Conservation (phyloP, 2,797 vertebrate species). For the Halcyon leucocephala region DNA sequence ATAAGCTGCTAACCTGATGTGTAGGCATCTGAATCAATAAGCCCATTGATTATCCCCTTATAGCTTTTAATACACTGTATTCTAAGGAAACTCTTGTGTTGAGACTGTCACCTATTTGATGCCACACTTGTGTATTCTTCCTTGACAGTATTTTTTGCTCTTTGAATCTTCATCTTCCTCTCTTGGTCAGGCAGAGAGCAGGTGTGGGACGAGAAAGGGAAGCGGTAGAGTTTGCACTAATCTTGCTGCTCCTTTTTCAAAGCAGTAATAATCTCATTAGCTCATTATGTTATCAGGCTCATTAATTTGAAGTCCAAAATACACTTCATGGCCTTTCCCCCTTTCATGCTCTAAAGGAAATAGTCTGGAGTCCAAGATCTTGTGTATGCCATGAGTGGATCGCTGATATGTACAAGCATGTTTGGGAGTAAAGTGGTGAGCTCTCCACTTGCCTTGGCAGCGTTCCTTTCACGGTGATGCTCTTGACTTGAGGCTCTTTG, state of each 20-base stretch:
- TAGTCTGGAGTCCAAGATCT: neutral
- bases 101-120: neutral
- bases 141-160: neutral
- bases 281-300: neutral
- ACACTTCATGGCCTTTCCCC: neutral
- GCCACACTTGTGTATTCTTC: neutral
- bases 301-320: neutral
- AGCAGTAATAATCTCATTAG: neutral
- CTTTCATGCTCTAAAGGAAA: neutral
- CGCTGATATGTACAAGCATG: neutral
- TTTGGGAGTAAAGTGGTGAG: neutral
- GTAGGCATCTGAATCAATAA: neutral
- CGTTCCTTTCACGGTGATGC: rapidly evolving
- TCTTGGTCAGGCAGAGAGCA: neutral
- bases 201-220: neutral
- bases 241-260: neutral
- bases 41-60: neutral
- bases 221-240: neutral
- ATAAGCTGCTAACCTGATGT: neutral
- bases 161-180: neutral
- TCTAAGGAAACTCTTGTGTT: neutral
- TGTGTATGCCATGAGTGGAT: neutral
- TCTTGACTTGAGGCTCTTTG: neutral
- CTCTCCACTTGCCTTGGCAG: neutral
- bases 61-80: neutral